Evolutionary conservation across 2,113 vertebrate species (phyloP).

Genomic region (Coturnix japonica): DNA sequence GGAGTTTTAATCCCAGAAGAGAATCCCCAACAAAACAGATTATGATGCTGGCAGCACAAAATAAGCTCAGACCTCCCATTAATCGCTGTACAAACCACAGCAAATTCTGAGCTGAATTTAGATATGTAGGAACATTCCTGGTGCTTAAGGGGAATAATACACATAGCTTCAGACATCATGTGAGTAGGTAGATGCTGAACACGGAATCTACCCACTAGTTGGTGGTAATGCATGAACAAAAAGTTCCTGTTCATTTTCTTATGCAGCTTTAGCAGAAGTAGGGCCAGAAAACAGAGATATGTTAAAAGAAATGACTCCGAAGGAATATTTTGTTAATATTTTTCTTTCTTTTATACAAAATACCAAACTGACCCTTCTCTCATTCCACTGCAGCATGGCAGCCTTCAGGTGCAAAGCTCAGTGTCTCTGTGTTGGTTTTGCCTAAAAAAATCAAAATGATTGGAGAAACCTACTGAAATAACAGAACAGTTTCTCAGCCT

Average conservation of each 20-base stretch:
- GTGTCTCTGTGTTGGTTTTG: fast-evolving
- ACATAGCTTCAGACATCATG: constrained; percentile 40
- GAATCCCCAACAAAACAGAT: constrained; percentile 51
- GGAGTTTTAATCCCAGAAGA: constrained; percentile 29
- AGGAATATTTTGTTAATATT: not conserved
- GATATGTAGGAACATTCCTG: not conserved
- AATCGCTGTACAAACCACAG: not conserved
- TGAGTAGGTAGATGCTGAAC: constrained; percentile 47
- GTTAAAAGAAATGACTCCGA: not conserved
- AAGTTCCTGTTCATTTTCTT: not conserved
- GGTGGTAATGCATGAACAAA: not conserved
- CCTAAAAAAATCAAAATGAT: not conserved
- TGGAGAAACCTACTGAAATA: not conserved
- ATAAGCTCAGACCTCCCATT: constrained; percentile 32
- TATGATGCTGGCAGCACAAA: fast-evolving
- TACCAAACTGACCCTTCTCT: not conserved
- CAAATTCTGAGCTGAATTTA: constrained; percentile 46
- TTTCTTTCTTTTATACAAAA: not conserved
- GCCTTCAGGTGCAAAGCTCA: fast-evolving
- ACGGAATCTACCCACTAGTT: constrained; percentile 3
- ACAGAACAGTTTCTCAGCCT: not conserved
- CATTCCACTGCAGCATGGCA: not conserved
- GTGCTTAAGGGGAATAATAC: constrained; percentile 30
- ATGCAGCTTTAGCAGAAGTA: not conserved
- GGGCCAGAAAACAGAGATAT: not conserved